Conservation (phyloP, 1,140 invertebrate genomes). For the Lepidostoma basale region DNA sequence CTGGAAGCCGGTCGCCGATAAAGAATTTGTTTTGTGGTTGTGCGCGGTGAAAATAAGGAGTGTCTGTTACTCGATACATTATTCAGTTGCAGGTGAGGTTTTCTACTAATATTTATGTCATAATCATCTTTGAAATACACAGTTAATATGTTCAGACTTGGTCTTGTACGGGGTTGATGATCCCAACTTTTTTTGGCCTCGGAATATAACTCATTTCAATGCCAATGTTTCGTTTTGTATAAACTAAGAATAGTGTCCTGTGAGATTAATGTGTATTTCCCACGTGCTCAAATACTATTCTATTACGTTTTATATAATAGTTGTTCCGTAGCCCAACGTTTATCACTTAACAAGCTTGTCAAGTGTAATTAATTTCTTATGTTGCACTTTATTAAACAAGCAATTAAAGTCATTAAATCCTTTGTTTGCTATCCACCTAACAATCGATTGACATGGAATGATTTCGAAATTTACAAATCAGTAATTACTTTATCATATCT, state of each 20-base stretch:
- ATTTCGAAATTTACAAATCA: too few species aligned
- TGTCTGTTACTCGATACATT: background rate
- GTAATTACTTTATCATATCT: too few species aligned
- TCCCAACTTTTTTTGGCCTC: slow-evolving; percentile 12
- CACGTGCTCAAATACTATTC: background rate
- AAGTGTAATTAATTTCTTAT: too few species aligned
- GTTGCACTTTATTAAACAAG: too few species aligned
- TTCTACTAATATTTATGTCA: background rate
- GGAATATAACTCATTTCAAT: slow-evolving; percentile 16
- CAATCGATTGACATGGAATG: too few species aligned
- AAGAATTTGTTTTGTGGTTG: background rate
- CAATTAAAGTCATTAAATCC: too few species aligned
- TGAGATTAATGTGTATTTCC: background rate
- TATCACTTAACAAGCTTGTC: too few species aligned
- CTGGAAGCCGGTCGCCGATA: slow-evolving; percentile 6
- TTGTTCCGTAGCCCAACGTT: too few species aligned
- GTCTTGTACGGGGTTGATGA: slow-evolving; percentile 8
- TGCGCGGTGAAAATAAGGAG: background rate
- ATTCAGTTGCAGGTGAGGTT: background rate
- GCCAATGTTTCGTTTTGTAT: slow-evolving; percentile 18
- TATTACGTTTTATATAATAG: too few species aligned
- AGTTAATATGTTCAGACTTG: background rate
- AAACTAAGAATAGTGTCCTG: background rate
- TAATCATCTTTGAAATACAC: background rate
- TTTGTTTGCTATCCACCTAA: too few species aligned